A percentile compares a stretch with the other conserved stretches of the same genome.
phyloP scores from a whole-genome alignment of 2,888 invertebrate genomes.

The Linnaemya tessellans region DNA sequence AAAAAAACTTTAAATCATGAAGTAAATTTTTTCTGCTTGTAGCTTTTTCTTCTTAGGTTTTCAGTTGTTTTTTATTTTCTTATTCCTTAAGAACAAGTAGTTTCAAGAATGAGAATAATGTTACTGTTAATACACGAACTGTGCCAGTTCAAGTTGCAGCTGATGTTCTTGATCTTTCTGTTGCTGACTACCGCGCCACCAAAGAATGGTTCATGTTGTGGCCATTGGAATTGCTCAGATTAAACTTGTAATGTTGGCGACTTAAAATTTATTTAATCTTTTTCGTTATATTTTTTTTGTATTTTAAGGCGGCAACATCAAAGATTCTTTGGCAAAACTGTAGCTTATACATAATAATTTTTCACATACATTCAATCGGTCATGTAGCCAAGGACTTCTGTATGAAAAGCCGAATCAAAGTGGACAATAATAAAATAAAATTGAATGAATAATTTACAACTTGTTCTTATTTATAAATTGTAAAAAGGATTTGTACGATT shows the following conservation, averaged over 20 bases:
- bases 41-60: slow-evolving; percentile 21
- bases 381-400: slow-evolving; percentile 66
- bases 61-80: too few relatives aligned
- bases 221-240: slow-evolving; percentile 66
- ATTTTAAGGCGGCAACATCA: slow-evolving; percentile 58
- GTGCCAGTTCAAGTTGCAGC: slow-evolving; percentile 40
- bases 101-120: slow-evolving; percentile 62
- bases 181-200: slow-evolving; percentile 12
- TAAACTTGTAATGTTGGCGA: slow-evolving; percentile 72
- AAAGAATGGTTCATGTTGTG: slow-evolving; percentile 11
- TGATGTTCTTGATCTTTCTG: background rate
- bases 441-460: slow-evolving; percentile 42
- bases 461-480: slow-evolving; percentile 5
- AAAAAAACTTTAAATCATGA: slow-evolving; percentile 56
- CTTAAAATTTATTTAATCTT: slow-evolving; percentile 73
- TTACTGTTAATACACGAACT: slow-evolving; percentile 66
- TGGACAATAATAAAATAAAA: slow-evolving; percentile 44
- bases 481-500: slow-evolving; percentile 3
- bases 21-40: slow-evolving; percentile 39
- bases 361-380: slow-evolving; percentile 69
- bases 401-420: slow-evolving; percentile 46
- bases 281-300: slow-evolving; percentile 20
- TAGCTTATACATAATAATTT: slow-evolving; percentile 70
- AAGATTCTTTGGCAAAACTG: slow-evolving; percentile 39
- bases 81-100: slow-evolving; percentile 61